Evolutionary conservation across 2,797 vertebrate species (phyloP).

Genomic region (Crenuchus spilurus): DNA sequence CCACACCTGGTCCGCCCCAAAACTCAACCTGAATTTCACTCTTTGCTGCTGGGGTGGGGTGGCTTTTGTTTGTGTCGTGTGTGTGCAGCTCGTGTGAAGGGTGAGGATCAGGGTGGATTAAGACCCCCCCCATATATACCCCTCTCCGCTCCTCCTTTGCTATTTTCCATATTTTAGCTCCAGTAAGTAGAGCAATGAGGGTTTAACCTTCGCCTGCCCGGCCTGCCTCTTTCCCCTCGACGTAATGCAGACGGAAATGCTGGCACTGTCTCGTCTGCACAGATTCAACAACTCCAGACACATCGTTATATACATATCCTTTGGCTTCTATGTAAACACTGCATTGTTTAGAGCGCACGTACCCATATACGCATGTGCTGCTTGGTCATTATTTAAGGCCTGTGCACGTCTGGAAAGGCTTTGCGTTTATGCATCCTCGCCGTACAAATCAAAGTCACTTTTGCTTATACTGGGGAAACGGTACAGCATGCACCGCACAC

Average conservation of each 20-base stretch:
- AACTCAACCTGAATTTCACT: conserved; percentile 13
- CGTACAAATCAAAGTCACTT: conserved; percentile 40
- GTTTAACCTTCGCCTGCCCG: conserved; percentile 66
- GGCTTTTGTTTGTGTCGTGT: conserved; percentile 64
- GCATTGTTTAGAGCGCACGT: not conserved
- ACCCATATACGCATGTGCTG: conserved; percentile 32
- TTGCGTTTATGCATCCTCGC: conserved; percentile 33
- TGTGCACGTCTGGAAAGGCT: conserved; percentile 17
- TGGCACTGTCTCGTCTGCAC: conserved; percentile 12
- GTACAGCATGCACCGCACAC: conserved; percentile 10
- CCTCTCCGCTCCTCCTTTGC: conserved; percentile 42
- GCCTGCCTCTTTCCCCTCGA: conserved; percentile 30
- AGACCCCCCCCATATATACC: conserved; percentile 20
- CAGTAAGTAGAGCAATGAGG: conserved; percentile 69
- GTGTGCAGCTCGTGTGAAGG: conserved; percentile 55
- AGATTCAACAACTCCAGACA: conserved; percentile 16
- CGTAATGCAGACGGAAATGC: conserved; percentile 24
- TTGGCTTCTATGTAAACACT: conserved; percentile 16
- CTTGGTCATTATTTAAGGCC: conserved; percentile 28
- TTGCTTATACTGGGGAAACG: conserved; percentile 40
- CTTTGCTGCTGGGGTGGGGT: conserved; percentile 27
- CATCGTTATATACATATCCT: conserved; percentile 9
- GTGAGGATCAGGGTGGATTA: conserved; percentile 62
- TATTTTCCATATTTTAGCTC: conserved; percentile 55
- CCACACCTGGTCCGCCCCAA: conserved; percentile 31